Percentiles rank a stretch among this genome's conserved stretches.
These are phyloP conservation scores for Clarias gariepinus DNA, from an alignment of 2,113 vertebrate genomes.

Conservation along the genomic window DNA sequence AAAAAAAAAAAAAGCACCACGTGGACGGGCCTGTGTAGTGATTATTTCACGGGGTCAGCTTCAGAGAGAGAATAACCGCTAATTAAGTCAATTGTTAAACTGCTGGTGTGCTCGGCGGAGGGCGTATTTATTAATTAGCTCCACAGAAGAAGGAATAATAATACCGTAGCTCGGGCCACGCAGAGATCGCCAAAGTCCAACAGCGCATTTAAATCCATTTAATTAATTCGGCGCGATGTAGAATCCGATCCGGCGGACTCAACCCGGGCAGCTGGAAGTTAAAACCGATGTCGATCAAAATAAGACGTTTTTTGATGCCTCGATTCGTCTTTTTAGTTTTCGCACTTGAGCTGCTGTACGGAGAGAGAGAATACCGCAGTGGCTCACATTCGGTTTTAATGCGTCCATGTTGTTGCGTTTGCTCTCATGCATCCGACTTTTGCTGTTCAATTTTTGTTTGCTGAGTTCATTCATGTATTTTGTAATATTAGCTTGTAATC, in stretches of 20 bases:
- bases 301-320: background rate
- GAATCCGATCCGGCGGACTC: background rate
- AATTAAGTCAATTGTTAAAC: constrained; percentile 67
- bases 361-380: background rate
- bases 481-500: background rate
- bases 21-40: constrained; percentile 40
- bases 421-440: background rate
- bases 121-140: constrained; percentile 71
- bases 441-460: background rate
- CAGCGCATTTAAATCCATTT: constrained; percentile 28
- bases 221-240: background rate
- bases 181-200: constrained; percentile 63
- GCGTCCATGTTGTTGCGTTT: too few species aligned
- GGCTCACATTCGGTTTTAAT: background rate
- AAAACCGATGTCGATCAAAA: background rate
- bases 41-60: constrained; percentile 58
- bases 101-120: constrained; percentile 55
- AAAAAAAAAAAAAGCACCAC: background rate
- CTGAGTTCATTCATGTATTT: too few species aligned
- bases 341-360: background rate
- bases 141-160: constrained; percentile 68
- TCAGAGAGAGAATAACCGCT: constrained; percentile 63
- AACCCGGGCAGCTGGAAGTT: background rate
- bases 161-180: constrained; percentile 58
- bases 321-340: background rate